Evolutionary conservation across 2,888 invertebrate genomes (phyloP), one percentile per base, ranked within the genome.

Genomic region (Amitus sp.): DNA sequence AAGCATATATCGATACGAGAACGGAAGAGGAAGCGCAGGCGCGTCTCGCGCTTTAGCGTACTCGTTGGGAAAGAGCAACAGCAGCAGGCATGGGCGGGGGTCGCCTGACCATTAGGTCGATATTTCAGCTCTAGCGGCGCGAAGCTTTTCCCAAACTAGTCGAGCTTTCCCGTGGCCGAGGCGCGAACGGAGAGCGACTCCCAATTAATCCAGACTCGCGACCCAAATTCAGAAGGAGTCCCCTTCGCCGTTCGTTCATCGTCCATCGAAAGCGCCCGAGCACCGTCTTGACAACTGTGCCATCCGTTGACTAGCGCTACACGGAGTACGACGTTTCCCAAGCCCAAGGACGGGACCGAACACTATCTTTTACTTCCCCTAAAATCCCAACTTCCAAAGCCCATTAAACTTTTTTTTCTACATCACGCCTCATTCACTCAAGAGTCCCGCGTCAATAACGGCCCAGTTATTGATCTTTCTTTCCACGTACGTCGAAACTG

Each of bases 41-140:
- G 79, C 77, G 67, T 30, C 58, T 30, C 60, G 65, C 63, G 60
- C 62, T 58, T 67, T 64, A n/a, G n/a, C n/a, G n/a, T n/a, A n/a
- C n/a, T n/a, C n/a, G n/a, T n/a, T n/a, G n/a, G n/a, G n/a, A n/a
- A n/a, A n/a, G n/a, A n/a, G n/a, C n/a, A n/a, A n/a, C n/a, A n/a
- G n/a, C n/a, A n/a, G n/a, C n/a, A n/a, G 67, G 69, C 65, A 74
- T 72, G 75, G 77, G 77, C 74, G 77, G 77, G 78, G 76, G 76
- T 77, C 74, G 46, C 48, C 63, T 57, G 74, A 75, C n/a, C n/a
- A 77, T 78, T 76, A n/a, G 78, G 77, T 80, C 80, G 80, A 80
- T 80, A 80, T 78, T 76, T 71, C 74, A 75, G 71, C 73, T 78
- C 76, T 78, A 78, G 73, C 66, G 76, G 77, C 73, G 76, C 77